These are phyloP conservation scores for Zapus hudsonius DNA, from an alignment of 2,113 vertebrate species.

Conservation along the genomic window DNA sequence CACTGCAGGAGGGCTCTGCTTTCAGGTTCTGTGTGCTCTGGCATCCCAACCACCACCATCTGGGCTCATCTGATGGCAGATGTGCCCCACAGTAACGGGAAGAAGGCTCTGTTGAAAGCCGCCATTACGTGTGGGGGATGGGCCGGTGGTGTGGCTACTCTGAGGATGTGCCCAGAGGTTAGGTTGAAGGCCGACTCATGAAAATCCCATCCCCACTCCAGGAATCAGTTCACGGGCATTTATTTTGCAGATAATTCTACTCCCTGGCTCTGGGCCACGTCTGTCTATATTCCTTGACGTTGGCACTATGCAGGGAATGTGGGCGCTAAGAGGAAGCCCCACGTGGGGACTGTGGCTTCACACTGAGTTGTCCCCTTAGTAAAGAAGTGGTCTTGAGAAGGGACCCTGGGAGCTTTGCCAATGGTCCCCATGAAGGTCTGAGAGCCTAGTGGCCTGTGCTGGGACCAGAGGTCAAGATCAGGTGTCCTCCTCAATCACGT, in stretches of 20 bases:
- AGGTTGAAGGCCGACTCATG: neutral
- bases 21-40: neutral
- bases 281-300: neutral
- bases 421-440: neutral
- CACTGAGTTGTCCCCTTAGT: no score
- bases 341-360: neutral
- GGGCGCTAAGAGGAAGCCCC: neutral
- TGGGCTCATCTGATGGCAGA: neutral
- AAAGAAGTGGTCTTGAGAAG: no score
- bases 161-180: neutral
- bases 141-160: rapidly evolving
- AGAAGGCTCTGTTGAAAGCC: neutral
- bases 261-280: neutral
- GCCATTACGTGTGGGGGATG: neutral
- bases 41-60: neutral
- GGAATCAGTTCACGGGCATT: neutral
- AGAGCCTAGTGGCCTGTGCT: rapidly evolving
- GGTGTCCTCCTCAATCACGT: no score
- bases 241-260: constrained; percentile 22
- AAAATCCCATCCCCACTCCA: neutral
- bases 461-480: neutral
- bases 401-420: neutral
- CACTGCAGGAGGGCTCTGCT: rapidly evolving
- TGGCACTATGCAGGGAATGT: neutral
- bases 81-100: neutral